Evolutionary conservation across 1,140 invertebrate genomes (phyloP), one percentile per base, ranked within the genome.

Genomic region (Amyelois transitella): DNA sequence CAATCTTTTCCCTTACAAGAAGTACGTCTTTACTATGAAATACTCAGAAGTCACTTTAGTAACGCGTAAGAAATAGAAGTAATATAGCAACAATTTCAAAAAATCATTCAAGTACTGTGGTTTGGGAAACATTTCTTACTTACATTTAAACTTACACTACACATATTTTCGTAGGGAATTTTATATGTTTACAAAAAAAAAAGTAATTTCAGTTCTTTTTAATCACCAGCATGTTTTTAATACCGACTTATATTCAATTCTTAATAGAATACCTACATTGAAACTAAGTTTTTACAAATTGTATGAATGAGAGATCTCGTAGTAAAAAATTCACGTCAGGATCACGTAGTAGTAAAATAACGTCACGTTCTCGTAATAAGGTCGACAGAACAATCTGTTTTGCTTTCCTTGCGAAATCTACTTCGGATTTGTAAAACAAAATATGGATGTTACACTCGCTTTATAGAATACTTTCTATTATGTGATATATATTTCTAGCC

Each of bases 61-160:
- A 81, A 90, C 90, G 91, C 68, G 77, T 64, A 48, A 38, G 10
- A 8, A n/a, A 3, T 38, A 28, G 10, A 28, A 28, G 25, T 28
- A 28, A 28, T 6, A 28, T 28, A 19, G 18, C 43, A 45, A 43
- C 14, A 43, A n/a, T 17, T 43, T 43, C 3, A 22, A n/a, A n/a
- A n/a, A n/a, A n/a, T n/a, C n/a, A n/a, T n/a, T n/a, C n/a, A n/a
- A n/a, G n/a, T 28, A 28, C 25, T 28, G 25, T 28, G 25, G 5
- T 5, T 6, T 28, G 25, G 10, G 5, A 6, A 28, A 6, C 10
- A 28, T 28, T 5, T 28, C 10, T 5, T 28, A 28, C 25, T 28
- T 28, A 28, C 10, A 28, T 28, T n/a, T n/a, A n/a, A n/a, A n/a
- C n/a, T n/a, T n/a, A n/a, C n/a, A n/a, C n/a, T n/a, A n/a, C n/a